phyloP scores from a whole-genome alignment of 2,888 invertebrate genomes.

The Agonopterix heracliana region DNA sequence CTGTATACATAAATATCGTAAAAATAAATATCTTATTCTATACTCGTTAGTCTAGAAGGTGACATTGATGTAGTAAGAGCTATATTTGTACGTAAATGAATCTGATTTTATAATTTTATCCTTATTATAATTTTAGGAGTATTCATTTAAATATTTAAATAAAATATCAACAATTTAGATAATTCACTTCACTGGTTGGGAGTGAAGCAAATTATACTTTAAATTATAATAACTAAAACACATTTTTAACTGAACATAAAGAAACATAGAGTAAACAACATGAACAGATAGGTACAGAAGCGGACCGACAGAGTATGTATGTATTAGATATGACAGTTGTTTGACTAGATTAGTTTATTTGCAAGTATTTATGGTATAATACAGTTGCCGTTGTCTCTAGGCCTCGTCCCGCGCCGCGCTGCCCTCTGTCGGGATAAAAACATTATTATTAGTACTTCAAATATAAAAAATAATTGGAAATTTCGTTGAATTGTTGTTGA shows the following conservation, averaged over 20 bases:
- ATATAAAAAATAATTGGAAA: conserved; percentile 2
- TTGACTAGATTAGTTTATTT: background rate
- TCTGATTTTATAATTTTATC: too few relatives aligned
- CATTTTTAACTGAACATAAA: background rate
- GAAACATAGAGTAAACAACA: background rate
- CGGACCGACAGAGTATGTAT: conserved; percentile 24
- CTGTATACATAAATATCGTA: conserved; percentile 17
- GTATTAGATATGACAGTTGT: conserved; percentile 29
- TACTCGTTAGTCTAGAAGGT: conserved; percentile 53
- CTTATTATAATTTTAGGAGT: too few relatives aligned
- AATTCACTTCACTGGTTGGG: conserved; percentile 45
- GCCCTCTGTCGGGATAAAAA: conserved; percentile 38
- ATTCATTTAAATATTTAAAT: too few relatives aligned
- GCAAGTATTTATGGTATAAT: conserved; percentile 30
- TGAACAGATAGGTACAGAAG: conserved; percentile 4
- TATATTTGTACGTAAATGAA: conserved; percentile 51
- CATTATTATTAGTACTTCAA: too few relatives aligned
- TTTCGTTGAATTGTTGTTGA: too few relatives aligned
- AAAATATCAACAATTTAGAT: conserved; percentile 6
- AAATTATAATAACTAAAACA: conserved; percentile 4
- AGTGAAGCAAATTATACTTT: conserved; percentile 32
- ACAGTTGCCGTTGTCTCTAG: conserved; percentile 45
- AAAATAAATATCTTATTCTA: conserved; percentile 35
- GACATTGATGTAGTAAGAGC: conserved; percentile 39
- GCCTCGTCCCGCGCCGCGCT: conserved; percentile 53